Base-by-base conservation (phyloP, 2,113 vertebrate species). In the Empidonax traillii region DNA sequence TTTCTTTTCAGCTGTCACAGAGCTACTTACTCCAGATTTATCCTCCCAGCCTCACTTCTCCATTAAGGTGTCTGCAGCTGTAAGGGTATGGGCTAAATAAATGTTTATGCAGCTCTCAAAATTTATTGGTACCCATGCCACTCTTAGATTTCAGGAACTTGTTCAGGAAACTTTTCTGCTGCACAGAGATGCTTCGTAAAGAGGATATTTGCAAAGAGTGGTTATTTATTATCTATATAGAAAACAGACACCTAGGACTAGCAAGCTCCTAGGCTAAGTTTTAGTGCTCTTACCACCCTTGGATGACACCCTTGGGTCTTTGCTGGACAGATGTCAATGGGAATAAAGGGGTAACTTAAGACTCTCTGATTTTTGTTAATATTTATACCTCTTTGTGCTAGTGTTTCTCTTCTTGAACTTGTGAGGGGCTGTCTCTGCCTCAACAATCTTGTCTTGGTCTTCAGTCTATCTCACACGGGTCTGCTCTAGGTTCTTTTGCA, bases 21-120 rank as follows among this genome's bases (percentile, higher is more conserved):
- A 90, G 49, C 71, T 87, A n/a, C 74, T 91, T 94, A 89, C 49
- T 96, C 73, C 85, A 91, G 75, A 91, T 97, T 95, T 94, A 93
- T 94, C 74, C 94, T 79, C 37, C 41, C 53, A 87, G 15, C 17
- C 63, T 78, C 46, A 67, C 52, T 61, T 82, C 56, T 91, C 17
- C 37, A 21, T 59, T 85, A 49, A 37, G 27, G 15, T 49, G 37
- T 37, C 66, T 61, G 74, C 61, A 75, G 30, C 44, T 44, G 39
- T 59, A 67, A 69, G 21, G 7, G 3, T 46, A n/a, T 35, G 75
- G 49, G 44, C 46, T 85, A 81, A 91, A 68, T 68, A 68, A 89
- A 68, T 39, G 25, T 73, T 91, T 93, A 41, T n/a, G 37, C 22
- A 90, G 41, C 39, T 30, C 27, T 87, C 22, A 75, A 41, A 74